phyloP scores from a whole-genome alignment of 2,113 vertebrate species.

The Rhea americana region DNA sequence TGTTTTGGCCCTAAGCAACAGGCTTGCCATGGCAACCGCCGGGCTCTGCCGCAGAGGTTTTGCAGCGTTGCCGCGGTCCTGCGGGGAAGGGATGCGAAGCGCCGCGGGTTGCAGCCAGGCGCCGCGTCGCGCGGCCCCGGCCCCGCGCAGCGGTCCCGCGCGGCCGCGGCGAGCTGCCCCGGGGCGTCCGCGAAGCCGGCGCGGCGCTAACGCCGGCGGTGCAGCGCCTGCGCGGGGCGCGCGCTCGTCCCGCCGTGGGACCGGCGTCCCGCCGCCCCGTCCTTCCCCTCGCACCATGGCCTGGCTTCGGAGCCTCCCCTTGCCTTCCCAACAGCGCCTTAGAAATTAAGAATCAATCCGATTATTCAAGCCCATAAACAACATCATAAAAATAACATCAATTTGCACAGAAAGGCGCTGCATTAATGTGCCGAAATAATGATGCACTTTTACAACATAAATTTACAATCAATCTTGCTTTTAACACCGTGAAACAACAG shows the following conservation, averaged over 20 bases:
- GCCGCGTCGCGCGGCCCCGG: no score
- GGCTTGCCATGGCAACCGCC: not conserved
- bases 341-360: conserved; percentile 77
- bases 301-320: not conserved
- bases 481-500: conserved; percentile 56
- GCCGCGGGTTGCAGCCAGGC: no score
- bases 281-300: accelerated
- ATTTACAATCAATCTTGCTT: conserved; percentile 71
- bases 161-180: no score
- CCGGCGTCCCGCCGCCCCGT: accelerated
- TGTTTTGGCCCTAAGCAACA: not conserved
- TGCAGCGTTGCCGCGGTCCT: no score
- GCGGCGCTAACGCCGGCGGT: no score
- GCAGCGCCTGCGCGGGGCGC: no score
- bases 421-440: conserved; percentile 73
- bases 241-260: no score
- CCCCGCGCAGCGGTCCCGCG: no score
- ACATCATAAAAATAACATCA: conserved; percentile 78
- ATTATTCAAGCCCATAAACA: conserved; percentile 78
- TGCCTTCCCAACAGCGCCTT: conserved; percentile 29
- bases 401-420: conserved; percentile 70
- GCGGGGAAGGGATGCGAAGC: no score
- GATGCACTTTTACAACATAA: conserved; percentile 70
- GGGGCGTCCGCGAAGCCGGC: no score
- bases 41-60: no score